Evolutionary conservation across 2,888 invertebrate genomes (phyloP).

Genomic region (Coleophora flavipennella): DNA sequence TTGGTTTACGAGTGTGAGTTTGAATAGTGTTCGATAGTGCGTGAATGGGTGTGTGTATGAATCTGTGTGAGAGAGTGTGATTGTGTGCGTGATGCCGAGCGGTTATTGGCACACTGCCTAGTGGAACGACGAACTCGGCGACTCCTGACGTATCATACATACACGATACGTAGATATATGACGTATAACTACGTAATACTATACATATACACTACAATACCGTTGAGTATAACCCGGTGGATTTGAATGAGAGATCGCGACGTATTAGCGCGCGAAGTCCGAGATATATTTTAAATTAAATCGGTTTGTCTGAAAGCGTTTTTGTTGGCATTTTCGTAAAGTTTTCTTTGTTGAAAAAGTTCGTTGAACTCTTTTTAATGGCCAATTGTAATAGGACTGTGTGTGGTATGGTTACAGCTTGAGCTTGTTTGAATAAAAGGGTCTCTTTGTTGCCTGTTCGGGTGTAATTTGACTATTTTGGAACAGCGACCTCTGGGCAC

Average conservation of each 20-base stretch:
- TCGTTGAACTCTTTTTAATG: conserved; percentile 23
- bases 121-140: conserved; percentile 63
- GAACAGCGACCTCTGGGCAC: conserved; percentile 25
- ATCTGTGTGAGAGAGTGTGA: conserved; percentile 26
- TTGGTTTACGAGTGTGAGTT: conserved; percentile 3
- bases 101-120: conserved; percentile 70
- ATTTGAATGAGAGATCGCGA: conserved; percentile 19
- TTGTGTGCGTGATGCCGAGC: conserved; percentile 34
- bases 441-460: conserved; percentile 14
- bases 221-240: conserved; percentile 37
- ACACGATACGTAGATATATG: conserved; percentile 19
- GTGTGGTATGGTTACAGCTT: conserved; percentile 9
- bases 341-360: conserved; percentile 34
- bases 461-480: conserved; percentile 18
- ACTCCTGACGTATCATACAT: conserved; percentile 46
- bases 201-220: conserved; percentile 23
- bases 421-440: conserved; percentile 10
- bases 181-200: conserved; percentile 19
- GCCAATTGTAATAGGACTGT: conserved; percentile 18
- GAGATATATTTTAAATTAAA: conserved; percentile 16
- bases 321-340: conserved; percentile 22
- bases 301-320: conserved; percentile 16
- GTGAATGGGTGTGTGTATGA: conserved; percentile 27
- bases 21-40: conserved; percentile 21
- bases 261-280: background rate